A percentile compares a stretch with the other conserved stretches of the same genome.
These are phyloP conservation scores for Aphelinus certus DNA, from an alignment of 1,140 invertebrate genomes.

Conservation along the genomic window DNA sequence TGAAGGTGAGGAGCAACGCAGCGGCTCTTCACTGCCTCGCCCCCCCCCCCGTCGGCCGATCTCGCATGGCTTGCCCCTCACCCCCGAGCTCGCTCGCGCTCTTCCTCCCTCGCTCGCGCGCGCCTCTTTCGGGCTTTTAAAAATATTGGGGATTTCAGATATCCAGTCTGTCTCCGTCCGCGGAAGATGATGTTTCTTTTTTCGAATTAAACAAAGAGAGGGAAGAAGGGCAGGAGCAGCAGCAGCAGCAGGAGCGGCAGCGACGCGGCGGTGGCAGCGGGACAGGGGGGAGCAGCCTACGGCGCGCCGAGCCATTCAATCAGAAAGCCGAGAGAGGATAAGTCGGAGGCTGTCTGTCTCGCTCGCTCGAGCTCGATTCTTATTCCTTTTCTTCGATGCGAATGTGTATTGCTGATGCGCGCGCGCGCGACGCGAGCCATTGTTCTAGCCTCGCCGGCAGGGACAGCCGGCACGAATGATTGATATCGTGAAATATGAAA, in stretches of 20 bases:
- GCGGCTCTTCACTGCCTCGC: constrained; percentile 34
- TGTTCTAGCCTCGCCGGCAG: constrained; percentile 9
- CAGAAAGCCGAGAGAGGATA: constrained; percentile 50
- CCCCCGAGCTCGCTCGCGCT: constrained; percentile 38
- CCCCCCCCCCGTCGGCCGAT: constrained; percentile 40
- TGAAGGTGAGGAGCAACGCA: constrained; percentile 57
- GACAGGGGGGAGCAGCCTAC: constrained; percentile 44
- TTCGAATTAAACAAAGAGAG: constrained; percentile 55
- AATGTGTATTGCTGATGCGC: constrained; percentile 19
- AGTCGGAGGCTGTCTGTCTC: constrained; percentile 5
- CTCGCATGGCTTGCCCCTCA: constrained; percentile 29
- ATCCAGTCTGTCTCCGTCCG: constrained; percentile 37
- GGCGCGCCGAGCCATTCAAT: constrained; percentile 62
- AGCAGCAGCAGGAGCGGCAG: constrained; percentile 40
- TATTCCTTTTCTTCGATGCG: constrained; percentile 35
- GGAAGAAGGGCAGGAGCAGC: neutral
- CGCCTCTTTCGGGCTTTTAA: constrained; percentile 60
- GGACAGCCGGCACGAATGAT: constrained; percentile 23
- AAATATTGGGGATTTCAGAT: constrained; percentile 67
- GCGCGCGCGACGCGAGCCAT: constrained; percentile 11
- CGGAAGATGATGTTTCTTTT: constrained; percentile 39
- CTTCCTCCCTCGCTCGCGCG: constrained; percentile 41
- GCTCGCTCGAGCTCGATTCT: constrained; percentile 13
- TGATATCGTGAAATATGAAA: constrained; percentile 32
- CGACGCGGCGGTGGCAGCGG: constrained; percentile 12